These are phyloP conservation scores for Ctenicera cuprea DNA, from an alignment of 2,888 invertebrate species.

Conservation along the genomic window DNA sequence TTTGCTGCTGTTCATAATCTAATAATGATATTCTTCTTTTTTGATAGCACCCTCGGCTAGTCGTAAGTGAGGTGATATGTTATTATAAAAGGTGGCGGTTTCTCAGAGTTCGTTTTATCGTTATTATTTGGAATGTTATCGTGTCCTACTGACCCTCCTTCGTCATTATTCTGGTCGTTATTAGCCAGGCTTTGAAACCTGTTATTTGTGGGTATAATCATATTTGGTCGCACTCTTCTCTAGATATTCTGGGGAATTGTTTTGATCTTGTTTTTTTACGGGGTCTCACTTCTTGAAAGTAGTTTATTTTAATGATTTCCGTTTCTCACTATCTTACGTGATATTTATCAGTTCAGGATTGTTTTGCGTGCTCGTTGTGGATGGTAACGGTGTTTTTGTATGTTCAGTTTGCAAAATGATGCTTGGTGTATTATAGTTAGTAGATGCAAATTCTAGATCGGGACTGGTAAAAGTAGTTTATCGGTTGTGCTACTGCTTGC, in stretches of 20 bases:
- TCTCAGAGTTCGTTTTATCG: background rate
- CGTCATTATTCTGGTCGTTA: background rate
- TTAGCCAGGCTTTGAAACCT: conserved; percentile 12
- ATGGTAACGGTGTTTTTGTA: no score
- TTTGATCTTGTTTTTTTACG: no score
- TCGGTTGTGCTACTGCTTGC: conserved; percentile 4
- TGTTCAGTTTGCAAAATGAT: conserved; percentile 9
- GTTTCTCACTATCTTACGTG: no score
- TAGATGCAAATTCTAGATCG: background rate
- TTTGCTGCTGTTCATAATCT: background rate
- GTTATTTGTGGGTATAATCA: conserved; percentile 6
- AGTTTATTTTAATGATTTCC: no score
- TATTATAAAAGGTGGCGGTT: conserved; percentile 2
- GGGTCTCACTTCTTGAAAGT: no score
- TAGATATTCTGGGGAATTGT: background rate
- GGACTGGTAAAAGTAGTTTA: conserved; percentile 1
- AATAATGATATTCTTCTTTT: background rate
- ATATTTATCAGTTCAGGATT: no score
- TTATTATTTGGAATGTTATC: background rate
- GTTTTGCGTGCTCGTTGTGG: no score
- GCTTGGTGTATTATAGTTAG: background rate
- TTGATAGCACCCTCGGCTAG: no score
- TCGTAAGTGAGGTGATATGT: background rate
- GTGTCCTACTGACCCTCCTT: no score
- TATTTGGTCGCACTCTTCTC: conserved; percentile 8